phyloP scores from a whole-genome alignment of 2,797 vertebrate species.

The Myotis findleyi region DNA sequence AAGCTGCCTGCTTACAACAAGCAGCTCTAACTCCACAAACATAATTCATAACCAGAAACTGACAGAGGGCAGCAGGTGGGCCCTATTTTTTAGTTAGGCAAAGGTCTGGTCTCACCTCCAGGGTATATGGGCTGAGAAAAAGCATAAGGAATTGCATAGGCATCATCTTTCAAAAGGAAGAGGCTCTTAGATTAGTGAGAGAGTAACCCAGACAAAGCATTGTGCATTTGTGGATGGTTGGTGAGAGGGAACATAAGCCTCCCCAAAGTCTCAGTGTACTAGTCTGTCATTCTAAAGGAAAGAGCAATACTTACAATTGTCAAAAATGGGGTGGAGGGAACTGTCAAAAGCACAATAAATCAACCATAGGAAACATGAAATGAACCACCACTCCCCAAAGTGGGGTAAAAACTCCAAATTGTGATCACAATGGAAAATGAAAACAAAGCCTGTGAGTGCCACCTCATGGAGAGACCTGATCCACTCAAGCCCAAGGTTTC shows the following conservation, averaged over 20 bases:
- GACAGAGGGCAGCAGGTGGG: not conserved
- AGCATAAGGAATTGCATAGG: not conserved
- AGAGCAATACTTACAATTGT: not conserved
- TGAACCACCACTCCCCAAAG: not conserved
- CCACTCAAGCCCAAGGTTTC: not conserved
- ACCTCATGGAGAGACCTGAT: not conserved
- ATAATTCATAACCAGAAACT: not conserved
- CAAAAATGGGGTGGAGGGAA: not conserved
- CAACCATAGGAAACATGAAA: not conserved
- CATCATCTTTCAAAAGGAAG: not conserved
- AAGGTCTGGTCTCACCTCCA: not conserved
- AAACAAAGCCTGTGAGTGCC: not conserved
- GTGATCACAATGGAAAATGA: not conserved
- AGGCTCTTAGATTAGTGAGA: not conserved
- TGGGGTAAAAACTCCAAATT: not conserved
- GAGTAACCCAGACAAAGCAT: not conserved
- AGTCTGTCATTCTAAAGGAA: not conserved
- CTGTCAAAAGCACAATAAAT: not conserved
- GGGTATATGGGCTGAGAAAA: not conserved
- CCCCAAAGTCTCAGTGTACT: not conserved
- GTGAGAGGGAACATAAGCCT: not conserved
- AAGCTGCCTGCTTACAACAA: not conserved
- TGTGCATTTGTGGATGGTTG: accelerated
- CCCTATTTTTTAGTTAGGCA: not conserved
- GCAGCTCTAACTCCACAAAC: not conserved